Evolutionary conservation across 1,140 invertebrate species (phyloP).

Genomic region (Latrodectus geometricus): DNA sequence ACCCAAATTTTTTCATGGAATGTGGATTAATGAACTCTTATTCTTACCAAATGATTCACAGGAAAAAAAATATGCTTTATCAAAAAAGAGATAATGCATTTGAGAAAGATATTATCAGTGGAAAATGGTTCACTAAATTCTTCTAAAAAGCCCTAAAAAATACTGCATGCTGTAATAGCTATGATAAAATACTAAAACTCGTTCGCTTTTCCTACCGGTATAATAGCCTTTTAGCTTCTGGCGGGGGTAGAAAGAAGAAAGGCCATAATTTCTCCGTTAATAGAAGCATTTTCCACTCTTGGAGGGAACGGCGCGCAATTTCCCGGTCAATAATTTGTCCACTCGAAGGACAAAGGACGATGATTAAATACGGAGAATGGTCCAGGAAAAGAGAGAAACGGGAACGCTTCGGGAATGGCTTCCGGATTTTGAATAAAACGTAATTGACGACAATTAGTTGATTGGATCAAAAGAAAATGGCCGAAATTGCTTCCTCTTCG

Average conservation of each 20-base stretch:
- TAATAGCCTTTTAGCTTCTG: too few species aligned
- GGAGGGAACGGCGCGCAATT: constrained; percentile 29
- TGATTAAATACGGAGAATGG: constrained; percentile 46
- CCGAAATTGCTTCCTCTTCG: constrained; percentile 32
- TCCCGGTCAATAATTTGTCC: constrained; percentile 61
- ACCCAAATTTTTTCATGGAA: too few species aligned
- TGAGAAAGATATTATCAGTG: too few species aligned
- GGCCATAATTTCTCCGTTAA: constrained; percentile 51
- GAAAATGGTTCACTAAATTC: too few species aligned
- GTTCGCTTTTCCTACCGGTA: too few species aligned
- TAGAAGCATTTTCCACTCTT: constrained; percentile 23
- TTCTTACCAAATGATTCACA: too few species aligned
- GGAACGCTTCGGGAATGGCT: background rate
- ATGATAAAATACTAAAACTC: too few species aligned
- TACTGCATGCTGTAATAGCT: too few species aligned
- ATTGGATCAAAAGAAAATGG: constrained; percentile 38
- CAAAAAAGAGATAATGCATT: too few species aligned
- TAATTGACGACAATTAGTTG: constrained; percentile 62
- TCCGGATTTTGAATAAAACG: constrained; percentile 51
- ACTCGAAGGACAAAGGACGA: constrained; percentile 42
- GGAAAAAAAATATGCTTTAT: too few species aligned
- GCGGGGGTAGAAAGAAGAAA: background rate
- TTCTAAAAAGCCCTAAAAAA: too few species aligned
- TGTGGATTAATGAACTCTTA: too few species aligned
- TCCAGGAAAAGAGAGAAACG: background rate